These are phyloP conservation scores for Halictus ligatus DNA, from an alignment of 2,888 invertebrate species.

Conservation along the genomic window DNA sequence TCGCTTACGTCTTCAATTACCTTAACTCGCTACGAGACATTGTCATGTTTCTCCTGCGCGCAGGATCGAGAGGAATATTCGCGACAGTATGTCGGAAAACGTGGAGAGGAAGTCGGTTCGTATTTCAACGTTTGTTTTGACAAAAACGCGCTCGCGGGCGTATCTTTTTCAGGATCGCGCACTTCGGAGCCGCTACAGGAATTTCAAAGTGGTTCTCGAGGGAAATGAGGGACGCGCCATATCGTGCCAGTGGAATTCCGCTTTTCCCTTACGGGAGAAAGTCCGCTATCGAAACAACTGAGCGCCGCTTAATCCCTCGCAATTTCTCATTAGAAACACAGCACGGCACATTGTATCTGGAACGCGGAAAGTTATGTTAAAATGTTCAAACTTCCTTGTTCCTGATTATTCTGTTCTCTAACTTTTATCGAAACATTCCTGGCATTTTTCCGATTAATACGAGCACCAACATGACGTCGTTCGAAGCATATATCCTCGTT, in stretches of 20 bases:
- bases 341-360: background rate
- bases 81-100: background rate
- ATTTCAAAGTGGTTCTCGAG: background rate
- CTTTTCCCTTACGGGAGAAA: background rate
- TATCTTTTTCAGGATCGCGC: background rate
- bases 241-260: background rate
- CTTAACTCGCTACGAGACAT: background rate
- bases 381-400: background rate
- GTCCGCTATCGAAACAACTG: background rate
- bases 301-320: background rate
- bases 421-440: background rate
- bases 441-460: background rate
- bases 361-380: background rate
- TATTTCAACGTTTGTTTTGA: background rate
- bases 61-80: background rate
- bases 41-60: background rate
- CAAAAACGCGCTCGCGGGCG: background rate
- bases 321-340: slow-evolving; percentile 14
- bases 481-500: too few relatives aligned
- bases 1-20: background rate
- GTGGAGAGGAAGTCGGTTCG: background rate
- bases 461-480: too few relatives aligned
- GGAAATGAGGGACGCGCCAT: background rate
- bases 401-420: background rate
- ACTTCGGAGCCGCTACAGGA: background rate